Conservation (phyloP, 2,888 invertebrate species). For the Hydrotaea diabolus region DNA sequence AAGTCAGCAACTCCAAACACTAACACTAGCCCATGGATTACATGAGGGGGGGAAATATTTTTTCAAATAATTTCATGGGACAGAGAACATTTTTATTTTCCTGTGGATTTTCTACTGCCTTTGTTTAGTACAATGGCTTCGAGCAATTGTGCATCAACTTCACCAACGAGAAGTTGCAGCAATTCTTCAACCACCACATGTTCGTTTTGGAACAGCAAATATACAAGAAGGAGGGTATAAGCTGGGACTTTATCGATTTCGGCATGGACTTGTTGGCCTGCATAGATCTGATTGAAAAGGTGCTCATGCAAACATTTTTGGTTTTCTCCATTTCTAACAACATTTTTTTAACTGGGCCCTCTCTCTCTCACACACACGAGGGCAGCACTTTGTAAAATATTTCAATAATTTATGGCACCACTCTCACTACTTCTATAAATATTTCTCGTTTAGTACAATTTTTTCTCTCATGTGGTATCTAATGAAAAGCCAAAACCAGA, state of each 20-base stretch:
- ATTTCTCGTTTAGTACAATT: neutral
- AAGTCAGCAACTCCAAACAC: neutral
- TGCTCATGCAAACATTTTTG: conserved; percentile 76
- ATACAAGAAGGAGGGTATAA: conserved; percentile 97
- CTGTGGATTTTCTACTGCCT: neutral
- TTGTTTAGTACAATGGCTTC: conserved; percentile 95
- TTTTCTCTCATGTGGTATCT: too few relatives aligned
- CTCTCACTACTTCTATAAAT: neutral
- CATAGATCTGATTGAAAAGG: conserved; percentile 99
- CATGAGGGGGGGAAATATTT: neutral
- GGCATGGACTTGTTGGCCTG: conserved; percentile 99
- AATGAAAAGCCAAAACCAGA: too few relatives aligned
- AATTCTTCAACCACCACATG: conserved; percentile 99
- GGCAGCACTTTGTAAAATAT: neutral
- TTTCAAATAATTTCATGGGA: too few relatives aligned
- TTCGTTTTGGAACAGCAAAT: conserved; percentile 99
- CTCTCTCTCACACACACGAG: neutral
- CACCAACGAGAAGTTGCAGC: conserved; percentile 99
- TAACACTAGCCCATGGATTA: neutral
- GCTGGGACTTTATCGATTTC: conserved; percentile 99
- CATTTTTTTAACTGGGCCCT: conserved; percentile 8
- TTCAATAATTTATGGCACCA: conserved; percentile 34
- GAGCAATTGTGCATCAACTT: conserved; percentile 99
- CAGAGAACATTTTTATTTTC: too few relatives aligned
- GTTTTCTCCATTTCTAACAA: neutral